Percentiles rank a stretch among this genome's conserved stretches.
phyloP scores from a whole-genome alignment of 2,797 vertebrate genomes.

The Rhodeus uyekii region DNA sequence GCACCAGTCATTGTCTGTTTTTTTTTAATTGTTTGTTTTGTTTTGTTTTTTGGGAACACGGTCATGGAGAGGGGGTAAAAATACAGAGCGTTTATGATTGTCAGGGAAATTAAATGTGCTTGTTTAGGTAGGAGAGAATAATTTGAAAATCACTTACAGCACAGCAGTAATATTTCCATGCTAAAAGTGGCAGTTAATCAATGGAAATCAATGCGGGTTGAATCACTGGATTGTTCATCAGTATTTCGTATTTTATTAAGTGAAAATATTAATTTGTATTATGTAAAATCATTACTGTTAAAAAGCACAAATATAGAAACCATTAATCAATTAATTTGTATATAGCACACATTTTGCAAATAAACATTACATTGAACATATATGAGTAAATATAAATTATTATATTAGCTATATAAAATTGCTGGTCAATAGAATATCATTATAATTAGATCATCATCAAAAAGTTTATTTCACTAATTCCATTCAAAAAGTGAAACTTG shows the following conservation, averaged over 20 bases:
- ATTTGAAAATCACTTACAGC: constrained; percentile 77
- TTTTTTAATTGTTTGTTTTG: no score
- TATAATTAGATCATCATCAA: no score
- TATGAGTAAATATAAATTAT: no score
- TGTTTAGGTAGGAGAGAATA: constrained; percentile 68
- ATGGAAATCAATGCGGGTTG: constrained; percentile 70
- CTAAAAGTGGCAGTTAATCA: constrained; percentile 63
- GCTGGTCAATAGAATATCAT: no score
- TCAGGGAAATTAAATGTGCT: constrained; percentile 69
- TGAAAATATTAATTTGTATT: neutral
- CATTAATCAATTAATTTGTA: no score
- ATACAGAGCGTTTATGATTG: constrained; percentile 73
- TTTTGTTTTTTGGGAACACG: neutral
- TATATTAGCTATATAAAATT: no score
- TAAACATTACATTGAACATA: fast-evolving
- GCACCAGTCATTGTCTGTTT: constrained; percentile 52
- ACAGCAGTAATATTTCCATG: constrained; percentile 70
- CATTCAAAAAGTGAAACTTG: no score
- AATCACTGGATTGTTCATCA: constrained; percentile 60
- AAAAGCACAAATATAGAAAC: neutral
- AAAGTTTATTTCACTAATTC: no score
- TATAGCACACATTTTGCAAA: neutral
- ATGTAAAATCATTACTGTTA: neutral
- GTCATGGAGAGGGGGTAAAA: constrained; percentile 66
- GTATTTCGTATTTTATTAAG: constrained; percentile 2